Percentiles rank a stretch among this genome's conserved stretches.
Conservation (phyloP, 2,888 invertebrate genomes). For the Habrosyne pyritoides region DNA sequence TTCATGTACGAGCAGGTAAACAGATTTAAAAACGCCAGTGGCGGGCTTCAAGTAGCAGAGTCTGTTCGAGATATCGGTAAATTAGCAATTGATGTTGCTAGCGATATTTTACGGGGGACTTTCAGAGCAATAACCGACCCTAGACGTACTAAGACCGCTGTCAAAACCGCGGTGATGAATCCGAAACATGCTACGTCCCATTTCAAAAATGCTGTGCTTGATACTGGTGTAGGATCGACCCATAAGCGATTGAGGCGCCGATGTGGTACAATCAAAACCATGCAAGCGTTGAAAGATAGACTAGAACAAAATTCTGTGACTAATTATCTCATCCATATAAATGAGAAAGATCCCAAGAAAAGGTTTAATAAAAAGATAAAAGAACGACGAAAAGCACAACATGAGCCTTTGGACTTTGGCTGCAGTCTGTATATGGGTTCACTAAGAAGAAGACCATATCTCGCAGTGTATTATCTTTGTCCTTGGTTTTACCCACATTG, state of each 20-base stretch:
- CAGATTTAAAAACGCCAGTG: conserved; percentile 24
- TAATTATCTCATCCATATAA: conserved; percentile 32
- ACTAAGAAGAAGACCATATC: conserved; percentile 22
- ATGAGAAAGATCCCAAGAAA: conserved; percentile 32
- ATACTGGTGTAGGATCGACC: conserved; percentile 29
- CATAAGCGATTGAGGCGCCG: conserved; percentile 33
- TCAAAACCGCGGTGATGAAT: conserved; percentile 25
- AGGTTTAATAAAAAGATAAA: conserved; percentile 21
- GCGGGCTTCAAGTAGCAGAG: conserved; percentile 30
- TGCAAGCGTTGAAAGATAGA: conserved; percentile 16
- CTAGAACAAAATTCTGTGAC: conserved; percentile 32
- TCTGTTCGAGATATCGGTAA: conserved; percentile 27
- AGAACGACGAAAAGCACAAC: conserved; percentile 10
- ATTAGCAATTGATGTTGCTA: conserved; percentile 16
- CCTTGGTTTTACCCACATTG: conserved; percentile 43
- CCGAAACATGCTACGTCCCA: conserved; percentile 22
- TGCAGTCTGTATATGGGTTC: conserved; percentile 31
- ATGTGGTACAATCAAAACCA: conserved; percentile 23
- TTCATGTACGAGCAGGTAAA: conserved; percentile 23
- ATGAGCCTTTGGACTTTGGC: not conserved
- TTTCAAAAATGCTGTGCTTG: conserved; percentile 19
- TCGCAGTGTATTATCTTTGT: conserved; percentile 29
- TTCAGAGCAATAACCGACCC: conserved; percentile 32
- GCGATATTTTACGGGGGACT: conserved; percentile 20
- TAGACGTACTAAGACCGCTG: conserved; percentile 20